These are phyloP conservation scores for Eueides isabella DNA, from an alignment of 1,140 invertebrate genomes.

Conservation along the genomic window DNA sequence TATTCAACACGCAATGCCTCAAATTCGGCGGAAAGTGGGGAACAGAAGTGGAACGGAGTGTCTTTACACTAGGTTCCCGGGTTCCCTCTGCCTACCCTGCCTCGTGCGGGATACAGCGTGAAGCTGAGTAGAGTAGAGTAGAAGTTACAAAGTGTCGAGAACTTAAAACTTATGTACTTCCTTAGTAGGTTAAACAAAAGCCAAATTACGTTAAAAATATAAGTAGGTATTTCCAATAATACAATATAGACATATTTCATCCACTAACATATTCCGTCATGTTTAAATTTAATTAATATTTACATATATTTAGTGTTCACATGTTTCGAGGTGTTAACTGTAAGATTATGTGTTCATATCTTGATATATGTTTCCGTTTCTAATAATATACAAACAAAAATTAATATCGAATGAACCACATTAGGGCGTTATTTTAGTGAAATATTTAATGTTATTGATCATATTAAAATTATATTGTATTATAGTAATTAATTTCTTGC, in stretches of 20 bases:
- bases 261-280: constrained; percentile 16
- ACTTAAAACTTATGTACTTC: no score
- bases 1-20: no score
- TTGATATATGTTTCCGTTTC: constrained; percentile 18
- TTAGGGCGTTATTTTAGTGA: neutral
- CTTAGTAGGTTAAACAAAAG: no score
- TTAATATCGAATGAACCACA: neutral
- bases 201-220: neutral
- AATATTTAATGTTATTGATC: neutral
- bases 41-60: no score
- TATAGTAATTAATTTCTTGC: no score
- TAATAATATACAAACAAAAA: constrained; percentile 1
- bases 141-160: no score
- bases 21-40: no score
- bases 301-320: constrained; percentile 19
- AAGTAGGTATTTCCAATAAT: neutral
- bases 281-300: constrained; percentile 21
- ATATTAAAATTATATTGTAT: neutral
- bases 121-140: no score
- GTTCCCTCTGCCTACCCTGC: no score
- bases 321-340: constrained; percentile 19
- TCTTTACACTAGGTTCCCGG: no score
- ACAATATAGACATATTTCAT: neutral
- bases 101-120: no score
- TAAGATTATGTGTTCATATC: constrained; percentile 5